Percentiles rank a stretch among this genome's conserved stretches.
These are phyloP conservation scores for Clarias batrachus DNA, from an alignment of 2,113 vertebrate species.

Conservation along the genomic window DNA sequence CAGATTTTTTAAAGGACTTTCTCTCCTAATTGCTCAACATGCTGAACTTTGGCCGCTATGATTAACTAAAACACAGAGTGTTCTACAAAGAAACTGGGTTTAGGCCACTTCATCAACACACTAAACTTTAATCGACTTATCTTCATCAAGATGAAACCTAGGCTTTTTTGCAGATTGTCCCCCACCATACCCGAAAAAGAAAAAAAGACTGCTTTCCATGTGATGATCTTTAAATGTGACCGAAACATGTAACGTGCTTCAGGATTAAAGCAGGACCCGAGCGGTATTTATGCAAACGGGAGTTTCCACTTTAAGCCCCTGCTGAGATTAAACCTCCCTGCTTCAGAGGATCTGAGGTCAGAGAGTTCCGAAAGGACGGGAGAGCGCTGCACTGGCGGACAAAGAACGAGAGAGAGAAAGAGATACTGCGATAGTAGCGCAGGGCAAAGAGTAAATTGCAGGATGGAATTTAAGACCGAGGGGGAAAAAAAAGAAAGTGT, in stretches of 20 bases:
- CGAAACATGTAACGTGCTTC: neutral
- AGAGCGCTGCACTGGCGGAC: neutral
- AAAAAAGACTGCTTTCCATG: neutral
- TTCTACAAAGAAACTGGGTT: neutral
- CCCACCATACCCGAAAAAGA: neutral
- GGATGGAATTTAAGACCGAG: neutral
- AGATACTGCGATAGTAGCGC: neutral
- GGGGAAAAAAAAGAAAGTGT: too few species aligned
- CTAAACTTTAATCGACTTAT: neutral
- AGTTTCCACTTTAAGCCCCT: constrained; percentile 42
- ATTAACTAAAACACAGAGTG: neutral
- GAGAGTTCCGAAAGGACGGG: constrained; percentile 11
- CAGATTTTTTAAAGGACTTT: neutral
- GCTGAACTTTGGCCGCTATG: neutral
- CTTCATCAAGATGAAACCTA: neutral
- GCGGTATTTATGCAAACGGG: constrained; percentile 4
- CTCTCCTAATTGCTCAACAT: neutral
- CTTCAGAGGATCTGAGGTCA: constrained; percentile 8
- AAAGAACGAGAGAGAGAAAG: neutral
- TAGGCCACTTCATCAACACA: neutral
- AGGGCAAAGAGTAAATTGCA: neutral
- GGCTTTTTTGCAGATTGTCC: neutral
- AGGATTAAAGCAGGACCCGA: constrained; percentile 8
- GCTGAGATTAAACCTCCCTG: constrained; percentile 44
- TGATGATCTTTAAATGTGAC: neutral